phyloP scores from a whole-genome alignment of 2,797 vertebrate species.

The Poeciliopsis infans region DNA sequence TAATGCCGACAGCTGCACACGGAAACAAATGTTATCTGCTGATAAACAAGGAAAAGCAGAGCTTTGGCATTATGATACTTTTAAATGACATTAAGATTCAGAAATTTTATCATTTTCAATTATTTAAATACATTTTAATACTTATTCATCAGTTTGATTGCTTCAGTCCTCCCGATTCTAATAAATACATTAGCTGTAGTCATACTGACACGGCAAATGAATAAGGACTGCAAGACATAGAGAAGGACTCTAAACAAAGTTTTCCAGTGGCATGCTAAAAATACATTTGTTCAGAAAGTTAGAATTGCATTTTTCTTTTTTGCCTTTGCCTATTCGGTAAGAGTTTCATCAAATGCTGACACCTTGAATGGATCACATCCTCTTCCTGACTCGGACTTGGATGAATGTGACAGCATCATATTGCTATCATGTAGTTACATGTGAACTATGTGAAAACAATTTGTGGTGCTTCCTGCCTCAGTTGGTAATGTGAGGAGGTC shows the following conservation, averaged over 20 bases:
- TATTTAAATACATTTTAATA: neutral
- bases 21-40: constrained; percentile 24
- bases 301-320: neutral
- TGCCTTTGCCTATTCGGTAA: neutral
- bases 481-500: neutral
- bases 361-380: neutral
- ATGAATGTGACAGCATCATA: neutral
- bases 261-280: neutral
- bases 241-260: neutral
- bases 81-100: neutral
- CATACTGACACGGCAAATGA: neutral
- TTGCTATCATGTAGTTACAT: neutral
- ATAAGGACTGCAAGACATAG: neutral
- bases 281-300: neutral
- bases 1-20: constrained; percentile 23
- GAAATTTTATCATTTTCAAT: neutral
- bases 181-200: neutral
- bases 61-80: constrained; percentile 5
- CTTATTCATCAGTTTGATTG: neutral
- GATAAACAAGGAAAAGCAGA: neutral
- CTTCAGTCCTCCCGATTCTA: neutral
- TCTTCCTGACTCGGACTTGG: neutral
- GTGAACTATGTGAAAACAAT: neutral
- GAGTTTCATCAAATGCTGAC: neutral
- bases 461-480: neutral